Conservation (phyloP, 2,113 vertebrate species). For the Rhinoptilus africanus region DNA sequence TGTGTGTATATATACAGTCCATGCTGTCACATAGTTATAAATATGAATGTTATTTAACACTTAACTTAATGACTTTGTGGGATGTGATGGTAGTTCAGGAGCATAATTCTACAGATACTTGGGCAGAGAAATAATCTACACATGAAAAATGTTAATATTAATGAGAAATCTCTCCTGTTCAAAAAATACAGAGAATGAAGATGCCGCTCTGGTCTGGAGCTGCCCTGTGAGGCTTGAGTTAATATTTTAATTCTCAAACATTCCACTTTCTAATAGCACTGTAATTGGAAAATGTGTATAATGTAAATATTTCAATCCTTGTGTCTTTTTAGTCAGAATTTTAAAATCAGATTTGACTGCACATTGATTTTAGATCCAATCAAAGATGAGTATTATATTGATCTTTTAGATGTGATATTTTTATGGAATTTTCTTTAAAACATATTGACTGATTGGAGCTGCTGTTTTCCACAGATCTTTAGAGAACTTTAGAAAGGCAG, state of each 20-base stretch:
- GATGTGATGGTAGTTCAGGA: conserved; percentile 37
- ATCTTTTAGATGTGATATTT: conserved; percentile 69
- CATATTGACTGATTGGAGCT: conserved; percentile 12
- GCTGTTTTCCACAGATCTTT: conserved; percentile 45
- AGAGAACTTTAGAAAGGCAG: conserved; percentile 53
- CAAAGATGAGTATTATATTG: conserved; percentile 46
- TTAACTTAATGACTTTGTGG: conserved; percentile 70
- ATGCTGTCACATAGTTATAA: conserved; percentile 66
- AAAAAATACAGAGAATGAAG: conserved; percentile 9
- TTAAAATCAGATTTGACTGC: conserved; percentile 41
- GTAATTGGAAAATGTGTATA: conserved; percentile 66
- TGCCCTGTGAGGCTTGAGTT: conserved; percentile 52
- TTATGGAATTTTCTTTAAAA: conserved; percentile 58
- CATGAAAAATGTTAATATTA: neutral
- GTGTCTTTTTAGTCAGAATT: conserved; percentile 58
- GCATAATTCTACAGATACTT: conserved; percentile 24
- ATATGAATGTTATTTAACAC: conserved; percentile 73
- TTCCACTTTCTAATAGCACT: conserved; percentile 65
- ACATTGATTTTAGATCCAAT: conserved; percentile 21
- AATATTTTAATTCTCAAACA: conserved; percentile 48
- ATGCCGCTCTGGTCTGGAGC: conserved; percentile 43
- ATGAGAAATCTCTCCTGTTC: conserved; percentile 33
- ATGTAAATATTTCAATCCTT: conserved; percentile 69
- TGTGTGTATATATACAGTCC: conserved; percentile 42
- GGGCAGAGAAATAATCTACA: conserved; percentile 48